A percentile compares a stretch with the other conserved stretches of the same genome.
These are phyloP conservation scores for Drosophila hawaiiensis DNA, from an alignment of 2,888 invertebrate species.

Conservation along the genomic window DNA sequence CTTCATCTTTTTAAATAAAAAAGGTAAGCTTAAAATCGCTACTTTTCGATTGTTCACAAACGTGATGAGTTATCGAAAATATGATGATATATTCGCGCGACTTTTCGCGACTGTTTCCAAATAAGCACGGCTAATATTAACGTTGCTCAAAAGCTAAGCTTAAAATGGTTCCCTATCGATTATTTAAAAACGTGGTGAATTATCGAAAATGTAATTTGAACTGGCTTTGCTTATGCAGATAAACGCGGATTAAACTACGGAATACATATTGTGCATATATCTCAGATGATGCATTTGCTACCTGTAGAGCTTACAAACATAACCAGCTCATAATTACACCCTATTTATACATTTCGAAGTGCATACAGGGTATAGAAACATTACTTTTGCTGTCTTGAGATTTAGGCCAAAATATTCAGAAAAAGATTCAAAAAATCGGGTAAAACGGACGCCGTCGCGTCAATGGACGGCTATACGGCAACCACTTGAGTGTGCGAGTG, in stretches of 20 bases:
- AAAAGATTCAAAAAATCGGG: slow-evolving; percentile 31
- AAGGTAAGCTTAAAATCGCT: neutral
- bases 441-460: slow-evolving; percentile 35
- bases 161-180: neutral
- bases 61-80: neutral
- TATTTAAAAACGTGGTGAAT: neutral
- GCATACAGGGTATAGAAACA: slow-evolving; percentile 45
- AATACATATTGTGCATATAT: neutral
- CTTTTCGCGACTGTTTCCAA: neutral
- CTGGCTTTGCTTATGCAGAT: neutral
- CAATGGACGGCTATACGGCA: slow-evolving; percentile 65
- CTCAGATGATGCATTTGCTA: neutral
- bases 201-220: neutral
- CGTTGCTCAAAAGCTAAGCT: neutral
- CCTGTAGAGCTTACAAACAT: neutral
- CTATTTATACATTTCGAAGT: neutral
- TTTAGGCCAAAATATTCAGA: slow-evolving; percentile 69
- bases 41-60: neutral
- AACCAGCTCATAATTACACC: neutral
- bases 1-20: neutral
- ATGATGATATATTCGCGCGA: neutral
- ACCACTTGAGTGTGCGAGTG: slow-evolving; percentile 83
- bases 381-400: slow-evolving; percentile 67
- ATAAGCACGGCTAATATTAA: neutral
- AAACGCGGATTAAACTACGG: neutral